Base-by-base conservation (phyloP, 1,140 invertebrate species). In the Diprion similis region DNA sequence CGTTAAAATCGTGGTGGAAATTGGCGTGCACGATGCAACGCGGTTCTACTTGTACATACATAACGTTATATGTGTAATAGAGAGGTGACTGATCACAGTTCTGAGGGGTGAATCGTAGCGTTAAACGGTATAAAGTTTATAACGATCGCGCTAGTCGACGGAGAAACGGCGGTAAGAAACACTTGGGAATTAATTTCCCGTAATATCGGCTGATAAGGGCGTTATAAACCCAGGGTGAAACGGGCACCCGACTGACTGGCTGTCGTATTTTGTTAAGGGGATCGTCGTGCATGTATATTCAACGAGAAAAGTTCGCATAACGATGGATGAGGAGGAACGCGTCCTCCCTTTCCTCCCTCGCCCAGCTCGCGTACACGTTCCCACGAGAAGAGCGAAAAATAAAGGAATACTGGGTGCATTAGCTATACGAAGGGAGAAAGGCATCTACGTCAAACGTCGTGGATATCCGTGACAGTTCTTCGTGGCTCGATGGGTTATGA, bases 161-260 rank as follows among this genome's bases (percentile, higher is more conserved):
- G 51, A 59, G 51, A 59, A 59, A 59, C 18, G 17, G 66, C 37
- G 37, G 11, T 11, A 15, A 68, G 18, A 18, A 68, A 68, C 17
- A 45, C 66, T 68, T 68, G 11, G 66, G 19, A 68, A 68, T 68
- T 68, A 68, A 68, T 68, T 68, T 68, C 66, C 66, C 66, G 66
- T 68, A 68, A 68, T 45, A 19, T 19, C 19, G 66, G 66, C 66
- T 68, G 66, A 68, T 68, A 68, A 68, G 18, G 66, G 4, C 46
- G 45, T 6, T 70, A 11, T 17, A 47, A 47, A 37, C 46, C 4
- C 15, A 1, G 11, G 0, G 46, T n/a, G 11, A 46, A 15, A 37
- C 46, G 3, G 19, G 10, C 13, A 17, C 69, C 13, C 24, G 19
- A 17, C 66, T 18, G 17, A 19, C 11, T 11, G 11, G 66, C 66